Base-by-base conservation (phyloP, 2,888 invertebrate species). In the Argyresthia albistria region DNA sequence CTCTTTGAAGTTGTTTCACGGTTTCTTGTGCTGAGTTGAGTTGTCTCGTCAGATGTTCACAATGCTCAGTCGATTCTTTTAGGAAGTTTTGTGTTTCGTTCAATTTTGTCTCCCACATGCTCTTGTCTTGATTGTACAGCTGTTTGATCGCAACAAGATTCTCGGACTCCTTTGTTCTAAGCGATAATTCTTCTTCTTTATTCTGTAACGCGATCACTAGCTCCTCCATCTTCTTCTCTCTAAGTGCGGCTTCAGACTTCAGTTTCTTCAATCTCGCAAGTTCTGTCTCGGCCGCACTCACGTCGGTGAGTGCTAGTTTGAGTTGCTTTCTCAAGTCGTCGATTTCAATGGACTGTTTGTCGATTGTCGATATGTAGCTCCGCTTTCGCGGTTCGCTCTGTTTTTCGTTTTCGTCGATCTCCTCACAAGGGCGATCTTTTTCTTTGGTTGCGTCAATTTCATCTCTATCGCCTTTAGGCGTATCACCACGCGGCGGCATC, bases 161-260 rank as follows among this genome's bases (percentile, higher is more conserved):
- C 68, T 93, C 93, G 53, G 92, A 87, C 72, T 94, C 94, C 66
- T 91, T 90, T 36, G 93, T 91, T 67, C 92, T 88, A 58, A 91
- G 84, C 56, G 91, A 91, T 53, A 94, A 75, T 75, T 95, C 93
- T 60, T 92, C 91, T 69, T 95, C 95, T 56, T 92, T 93, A 64
- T 91, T 90, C 67, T 95, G 93, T 54, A 95, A 80, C n/a, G 91
- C 90, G 46, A 89, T 89, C 45, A 95, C 88, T 58, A 95, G 79
- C 62, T 95, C 95, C 60, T 95, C 93, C 83, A 95, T 91, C 69
- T 92, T 91, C 62, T 91, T 91, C 67, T 95, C 94, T 57, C 92
- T 89, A 57, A 91, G 82, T 50, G 91, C 89, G 50, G 93, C 91
- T 62, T 95, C 94, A 35, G 90, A 84, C 73, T 92, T 92, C 46